Base-by-base conservation (phyloP, 2,113 vertebrate genomes). In the Phalacrocorax aristotelis region DNA sequence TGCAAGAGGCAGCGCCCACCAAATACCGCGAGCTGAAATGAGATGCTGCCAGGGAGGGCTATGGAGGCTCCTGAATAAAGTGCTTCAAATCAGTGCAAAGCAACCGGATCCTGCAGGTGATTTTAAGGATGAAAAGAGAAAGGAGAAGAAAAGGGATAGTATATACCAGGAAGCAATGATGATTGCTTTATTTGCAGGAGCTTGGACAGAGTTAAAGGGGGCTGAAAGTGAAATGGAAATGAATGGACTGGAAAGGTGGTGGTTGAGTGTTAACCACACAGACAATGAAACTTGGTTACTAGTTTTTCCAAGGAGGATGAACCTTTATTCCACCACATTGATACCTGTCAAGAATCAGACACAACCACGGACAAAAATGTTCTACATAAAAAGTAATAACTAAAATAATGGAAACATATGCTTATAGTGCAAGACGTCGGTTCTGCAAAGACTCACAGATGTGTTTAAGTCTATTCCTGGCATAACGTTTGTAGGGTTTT, bases 81-180 rank as follows among this genome's bases (percentile, higher is more conserved):
- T 46, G 27, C 46, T 89, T 68, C 60, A 49, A 92, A 71, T 22
- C 61, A 65, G 17, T 68, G 21, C 52, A 87, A 60, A 85, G 49
- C 27, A 71, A 78, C 26, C 0, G 0, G 38, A 64, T 46, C 23
- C 30, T 72, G 25, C 7, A 71, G 27, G 20, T 29, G 21, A 34
- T 90, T 62, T 83, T 66, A 40, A 83, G 48, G 52, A 19, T 89
- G 61, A 48, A 71, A 72, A 77, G n/a, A 55, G 48, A 42, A 57
- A 10, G 14, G 66, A 70, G 49, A 83, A 80, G 69, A 79, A 85
- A 81, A 27, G 2, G 26, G 5, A 54, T n/a, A n/a, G n/a, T 7
- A 36, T 36, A 2, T 36, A 68, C 18, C 13, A 46, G 26, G 13
- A 22, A 90, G 25, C 38, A 44, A 61, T 27, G 4, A 21, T 0